Percentiles rank a stretch among this genome's conserved stretches.
phyloP scores from a whole-genome alignment of 2,113 vertebrate genomes.

The Hylia prasina region DNA sequence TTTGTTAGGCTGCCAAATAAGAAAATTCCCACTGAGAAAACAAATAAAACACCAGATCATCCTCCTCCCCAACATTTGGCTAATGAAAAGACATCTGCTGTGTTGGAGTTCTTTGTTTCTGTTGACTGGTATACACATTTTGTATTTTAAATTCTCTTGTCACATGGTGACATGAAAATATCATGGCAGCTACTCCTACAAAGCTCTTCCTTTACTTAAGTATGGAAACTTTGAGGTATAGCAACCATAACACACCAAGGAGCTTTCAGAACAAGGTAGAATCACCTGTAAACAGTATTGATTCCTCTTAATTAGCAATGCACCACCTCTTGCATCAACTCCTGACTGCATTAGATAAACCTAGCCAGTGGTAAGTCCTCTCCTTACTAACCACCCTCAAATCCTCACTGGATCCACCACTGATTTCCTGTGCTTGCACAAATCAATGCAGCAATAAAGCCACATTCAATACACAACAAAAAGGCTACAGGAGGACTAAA shows the following conservation, averaged over 20 bases:
- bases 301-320: neutral
- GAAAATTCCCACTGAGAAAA: neutral
- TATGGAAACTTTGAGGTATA: neutral
- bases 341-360: neutral
- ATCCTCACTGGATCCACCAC: constrained; percentile 27
- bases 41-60: neutral
- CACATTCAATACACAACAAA: constrained; percentile 70
- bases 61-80: neutral
- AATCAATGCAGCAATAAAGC: constrained; percentile 74
- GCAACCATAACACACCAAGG: neutral
- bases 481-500: constrained; percentile 55
- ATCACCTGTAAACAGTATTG: neutral
- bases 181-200: neutral
- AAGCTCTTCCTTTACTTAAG: neutral
- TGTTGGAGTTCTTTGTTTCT: neutral
- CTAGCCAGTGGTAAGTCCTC: neutral
- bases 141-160: neutral
- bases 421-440: constrained; percentile 67
- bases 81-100: neutral
- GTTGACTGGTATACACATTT: neutral
- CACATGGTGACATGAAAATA: neutral
- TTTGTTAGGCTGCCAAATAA: neutral
- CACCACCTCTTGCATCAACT: neutral
- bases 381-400: neutral
- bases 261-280: neutral